Base-by-base conservation (phyloP, 2,888 invertebrate genomes). In the Nectonema munidae region DNA sequence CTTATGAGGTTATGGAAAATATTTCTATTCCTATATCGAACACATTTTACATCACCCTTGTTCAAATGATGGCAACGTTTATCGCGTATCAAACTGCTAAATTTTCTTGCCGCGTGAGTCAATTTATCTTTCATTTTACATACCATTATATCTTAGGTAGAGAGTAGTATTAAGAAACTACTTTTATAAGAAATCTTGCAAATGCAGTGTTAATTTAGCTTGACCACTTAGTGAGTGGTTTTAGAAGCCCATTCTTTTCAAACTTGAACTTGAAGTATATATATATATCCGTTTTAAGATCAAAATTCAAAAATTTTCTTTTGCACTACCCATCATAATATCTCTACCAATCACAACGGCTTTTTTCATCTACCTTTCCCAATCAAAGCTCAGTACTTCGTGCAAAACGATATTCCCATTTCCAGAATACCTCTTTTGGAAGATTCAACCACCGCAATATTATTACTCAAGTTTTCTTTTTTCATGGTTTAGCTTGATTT, bases 251-350 rank as follows among this genome's bases (percentile, higher is more conserved):
- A n/a, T n/a, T n/a, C n/a, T n/a, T n/a, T n/a, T 57, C 57, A 44
- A 52, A 59, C 14, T 52, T n/a, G n/a, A n/a, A n/a, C n/a, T n/a
- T n/a, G n/a, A n/a, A n/a, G n/a, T n/a, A n/a, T n/a, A n/a, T n/a
- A n/a, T n/a, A n/a, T n/a, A n/a, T n/a, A n/a, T n/a, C n/a, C n/a
- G n/a, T n/a, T n/a, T 15, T 34, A 29, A 47, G 45, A 48, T 50
- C 4, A 46, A 49, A 45, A 83, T 89, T 46, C 89, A 89, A 61
- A 73, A 79, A 16, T 77, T 83, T 61, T 79, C 83, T 52, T 86
- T 81, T 51, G 81, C 89, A 1, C 74, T 89, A 47, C 86, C 89
- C 0, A 71, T 89, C 3, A 76, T 75, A 54, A 64, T 89, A 43
- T 72, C 77, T 1, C 74, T 81, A 40, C 86, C 86, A 0, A 64